Conservation (phyloP, 2,113 vertebrate genomes). For the Salvelinus fontinalis region DNA sequence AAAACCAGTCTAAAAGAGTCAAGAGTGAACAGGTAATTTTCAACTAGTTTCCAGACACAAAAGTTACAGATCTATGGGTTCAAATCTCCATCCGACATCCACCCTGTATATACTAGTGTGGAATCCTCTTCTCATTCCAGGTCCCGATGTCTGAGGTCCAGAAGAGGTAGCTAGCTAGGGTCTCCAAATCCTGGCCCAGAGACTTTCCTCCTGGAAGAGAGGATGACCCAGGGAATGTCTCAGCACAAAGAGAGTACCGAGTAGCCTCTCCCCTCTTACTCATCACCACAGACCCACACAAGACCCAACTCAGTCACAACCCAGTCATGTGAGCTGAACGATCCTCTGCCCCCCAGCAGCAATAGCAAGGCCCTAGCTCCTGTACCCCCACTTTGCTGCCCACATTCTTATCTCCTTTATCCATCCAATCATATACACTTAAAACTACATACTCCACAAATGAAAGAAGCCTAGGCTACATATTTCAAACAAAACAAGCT, state of each 20-base stretch:
- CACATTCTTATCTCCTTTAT: not conserved
- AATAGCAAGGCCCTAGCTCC: slow-evolving; percentile 39
- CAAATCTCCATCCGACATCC: not conserved
- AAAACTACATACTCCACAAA: not conserved
- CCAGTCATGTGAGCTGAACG: slow-evolving; percentile 70
- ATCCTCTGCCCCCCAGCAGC: slow-evolving; percentile 23
- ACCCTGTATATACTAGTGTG: not conserved
- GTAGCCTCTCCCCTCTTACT: slow-evolving; percentile 31
- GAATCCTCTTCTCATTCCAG: not conserved
- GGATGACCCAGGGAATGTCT: slow-evolving; percentile 24
- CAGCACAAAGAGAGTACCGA: slow-evolving; percentile 15
- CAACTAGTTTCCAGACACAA: not conserved
- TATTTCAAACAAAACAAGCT: not conserved
- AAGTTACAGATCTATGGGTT: not conserved
- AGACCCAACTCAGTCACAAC: slow-evolving; percentile 67
- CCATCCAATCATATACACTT: too few relatives aligned
- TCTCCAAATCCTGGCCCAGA: slow-evolving; percentile 7
- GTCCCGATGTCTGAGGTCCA: not conserved
- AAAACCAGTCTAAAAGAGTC: not conserved
- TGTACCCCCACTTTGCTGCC: too few relatives aligned
- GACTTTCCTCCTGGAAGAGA: slow-evolving; percentile 14
- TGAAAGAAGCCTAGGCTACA: not conserved
- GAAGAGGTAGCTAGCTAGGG: not conserved
- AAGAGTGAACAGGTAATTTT: not conserved
- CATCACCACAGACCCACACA: slow-evolving; percentile 16